These are phyloP conservation scores for Megalopta genalis DNA, from an alignment of 1,140 invertebrate genomes.

Conservation along the genomic window DNA sequence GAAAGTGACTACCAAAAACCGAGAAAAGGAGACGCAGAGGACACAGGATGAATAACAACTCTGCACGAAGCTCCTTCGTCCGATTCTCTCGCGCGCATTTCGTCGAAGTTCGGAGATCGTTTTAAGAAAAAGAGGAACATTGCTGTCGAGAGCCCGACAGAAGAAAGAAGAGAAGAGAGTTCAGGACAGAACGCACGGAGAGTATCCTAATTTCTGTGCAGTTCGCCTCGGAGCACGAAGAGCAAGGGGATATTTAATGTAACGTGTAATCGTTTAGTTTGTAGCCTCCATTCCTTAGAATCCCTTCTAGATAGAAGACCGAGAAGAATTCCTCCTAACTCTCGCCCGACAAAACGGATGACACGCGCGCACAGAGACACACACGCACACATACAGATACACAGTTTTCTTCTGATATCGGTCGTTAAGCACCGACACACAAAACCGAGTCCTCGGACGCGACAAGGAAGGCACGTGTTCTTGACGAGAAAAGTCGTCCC, in stretches of 20 bases:
- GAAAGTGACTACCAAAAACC: no score
- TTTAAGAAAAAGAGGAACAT: not conserved
- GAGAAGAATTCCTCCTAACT: constrained; percentile 53
- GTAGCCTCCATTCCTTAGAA: constrained; percentile 62
- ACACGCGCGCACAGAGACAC: not conserved
- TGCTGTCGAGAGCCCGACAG: not conserved
- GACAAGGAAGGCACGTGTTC: constrained; percentile 43
- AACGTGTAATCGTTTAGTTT: constrained; percentile 74
- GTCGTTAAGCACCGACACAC: constrained; percentile 37
- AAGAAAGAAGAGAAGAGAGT: not conserved
- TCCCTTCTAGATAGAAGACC: constrained; percentile 50
- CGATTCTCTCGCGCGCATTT: constrained; percentile 16
- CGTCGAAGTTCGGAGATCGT: constrained; percentile 17
- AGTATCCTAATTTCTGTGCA: constrained; percentile 14
- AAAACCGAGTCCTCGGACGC: constrained; percentile 23
- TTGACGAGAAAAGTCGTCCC: constrained; percentile 47
- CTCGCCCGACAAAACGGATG: constrained; percentile 16
- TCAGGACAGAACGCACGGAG: constrained; percentile 6
- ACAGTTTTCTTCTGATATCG: constrained; percentile 38
- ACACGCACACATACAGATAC: no score
- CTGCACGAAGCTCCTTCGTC: not conserved
- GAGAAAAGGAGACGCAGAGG: no score
- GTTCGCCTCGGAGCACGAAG: constrained; percentile 34
- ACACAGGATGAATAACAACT: no score
- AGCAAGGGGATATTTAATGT: constrained; percentile 67